phyloP scores from a whole-genome alignment of 1,140 invertebrate genomes.

The Drosophila chauvacae region DNA sequence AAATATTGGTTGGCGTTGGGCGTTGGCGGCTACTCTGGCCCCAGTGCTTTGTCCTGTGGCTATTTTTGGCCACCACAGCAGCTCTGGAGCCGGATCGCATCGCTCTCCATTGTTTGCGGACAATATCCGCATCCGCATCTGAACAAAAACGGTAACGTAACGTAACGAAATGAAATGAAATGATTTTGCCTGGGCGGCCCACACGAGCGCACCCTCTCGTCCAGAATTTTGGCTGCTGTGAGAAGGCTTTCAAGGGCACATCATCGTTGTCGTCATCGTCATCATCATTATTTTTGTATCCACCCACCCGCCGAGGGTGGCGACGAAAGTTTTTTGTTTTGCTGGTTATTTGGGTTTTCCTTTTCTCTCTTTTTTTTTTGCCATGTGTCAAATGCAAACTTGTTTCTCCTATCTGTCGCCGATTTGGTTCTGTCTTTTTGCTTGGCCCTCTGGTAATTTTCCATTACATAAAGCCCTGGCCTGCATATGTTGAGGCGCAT shows the following conservation, averaged over 20 bases:
- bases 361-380: slow-evolving; percentile 9
- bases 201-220: slow-evolving; percentile 7
- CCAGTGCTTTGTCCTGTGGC: slow-evolving; percentile 31
- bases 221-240: slow-evolving; percentile 24
- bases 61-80: slow-evolving; percentile 33
- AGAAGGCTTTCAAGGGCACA: slow-evolving; percentile 60
- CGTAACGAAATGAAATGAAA: slow-evolving; percentile 34
- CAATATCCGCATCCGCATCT: slow-evolving; percentile 24
- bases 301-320: slow-evolving; percentile 24
- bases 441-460: slow-evolving; percentile 53
- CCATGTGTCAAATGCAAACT: slow-evolving; percentile 76
- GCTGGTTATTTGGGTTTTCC: slow-evolving; percentile 23
- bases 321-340: slow-evolving; percentile 46
- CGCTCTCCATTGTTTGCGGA: slow-evolving; percentile 32
- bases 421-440: slow-evolving; percentile 38
- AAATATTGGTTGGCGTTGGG: slow-evolving; percentile 2
- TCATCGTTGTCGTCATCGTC: slow-evolving; percentile 19
- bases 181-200: slow-evolving; percentile 30
- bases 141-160: slow-evolving; percentile 28
- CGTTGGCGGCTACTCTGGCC: slow-evolving; percentile 14
- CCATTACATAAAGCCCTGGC: slow-evolving; percentile 61
- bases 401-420: slow-evolving; percentile 49
- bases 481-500: slow-evolving; percentile 55
- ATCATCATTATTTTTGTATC: slow-evolving; percentile 48
- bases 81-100: background rate